Conservation (phyloP, 2,888 invertebrate genomes). For the Odontothrips loti region DNA sequence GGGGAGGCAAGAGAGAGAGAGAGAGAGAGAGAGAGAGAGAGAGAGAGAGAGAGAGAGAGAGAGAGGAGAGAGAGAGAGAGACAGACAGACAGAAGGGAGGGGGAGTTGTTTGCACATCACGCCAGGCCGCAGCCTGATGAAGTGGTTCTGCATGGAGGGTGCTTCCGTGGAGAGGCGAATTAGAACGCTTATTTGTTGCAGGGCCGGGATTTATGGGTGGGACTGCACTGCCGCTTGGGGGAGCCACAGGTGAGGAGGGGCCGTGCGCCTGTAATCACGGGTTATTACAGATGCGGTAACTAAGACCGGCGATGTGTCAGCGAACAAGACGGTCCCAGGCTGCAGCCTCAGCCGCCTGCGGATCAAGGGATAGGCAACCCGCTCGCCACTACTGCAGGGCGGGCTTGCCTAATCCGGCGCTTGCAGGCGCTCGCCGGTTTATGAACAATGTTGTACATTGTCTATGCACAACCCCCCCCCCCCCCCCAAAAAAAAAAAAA, state of each 20-base stretch:
- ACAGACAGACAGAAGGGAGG: neutral
- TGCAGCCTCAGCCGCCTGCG: neutral
- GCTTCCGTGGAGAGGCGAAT: no score
- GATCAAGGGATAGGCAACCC: neutral
- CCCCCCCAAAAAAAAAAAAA: no score
- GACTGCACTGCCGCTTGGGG: neutral
- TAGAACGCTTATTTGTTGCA: no score
- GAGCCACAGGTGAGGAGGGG: neutral
- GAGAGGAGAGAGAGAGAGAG: slow-evolving; percentile 3
- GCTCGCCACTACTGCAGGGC: neutral
- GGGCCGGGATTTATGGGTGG: no score
- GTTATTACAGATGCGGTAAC: no score
- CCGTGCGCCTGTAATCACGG: no score
- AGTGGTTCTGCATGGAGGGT: no score
- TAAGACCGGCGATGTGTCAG: no score
- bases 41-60: neutral
- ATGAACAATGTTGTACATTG: no score
- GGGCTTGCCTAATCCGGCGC: neutral
- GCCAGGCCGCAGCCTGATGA: no score
- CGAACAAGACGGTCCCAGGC: no score
- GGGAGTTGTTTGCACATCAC: neutral
- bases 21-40: neutral
- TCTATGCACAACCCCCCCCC: no score
- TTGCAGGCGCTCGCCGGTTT: neutral
- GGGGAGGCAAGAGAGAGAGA: neutral